Base-by-base conservation (phyloP, 2,113 vertebrate genomes). In the Zosterops lateralis region DNA sequence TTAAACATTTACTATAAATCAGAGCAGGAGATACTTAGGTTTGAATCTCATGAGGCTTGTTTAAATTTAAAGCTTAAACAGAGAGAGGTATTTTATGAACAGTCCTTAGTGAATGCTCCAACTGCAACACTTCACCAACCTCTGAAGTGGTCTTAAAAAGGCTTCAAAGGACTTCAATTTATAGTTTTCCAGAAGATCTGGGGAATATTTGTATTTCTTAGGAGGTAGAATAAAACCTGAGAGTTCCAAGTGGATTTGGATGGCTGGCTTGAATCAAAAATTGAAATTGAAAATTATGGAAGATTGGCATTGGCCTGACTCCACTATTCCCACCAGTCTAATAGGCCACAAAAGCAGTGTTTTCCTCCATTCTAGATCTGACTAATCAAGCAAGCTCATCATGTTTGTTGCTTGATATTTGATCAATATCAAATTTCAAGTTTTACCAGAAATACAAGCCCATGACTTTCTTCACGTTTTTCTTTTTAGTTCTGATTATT, bases 61-160 rank as follows among this genome's bases (percentile, higher is more conserved):
- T 95, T 83, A 56, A 80, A 90, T 92, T 81, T 90, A 87, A 96
- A 89, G 45, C 77, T 82, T 90, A 84, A 87, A 50, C 72, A 80
- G 73, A 94, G 50, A 66, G 89, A 93, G 57, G 15, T 93, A 64
- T 87, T 96, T 94, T 94, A 86, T 92, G 94, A 89, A 81, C 70
- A 57, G 80, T 90, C 71, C 51, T 95, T 77, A 68, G 83, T 90
- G 90, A 88, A 77, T 76, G 67, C 81, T 83, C 81, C 85, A 87
- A 82, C 38, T 89, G 64, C 87, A 92, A 72, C 93, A 83, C 79
- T 93, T 94, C 54, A 79, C 66, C 71, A 79, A 4, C 67, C 75
- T 76, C 88, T 94, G 89, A 94, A 92, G 75, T 83, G 47, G 60
- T 89, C 87, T 90, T 84, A 83, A 93, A 80, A 29, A 67, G 38